phyloP scores from a whole-genome alignment of 92 coral and sea anemone genomes.

The Bergia puertoricense region DNA sequence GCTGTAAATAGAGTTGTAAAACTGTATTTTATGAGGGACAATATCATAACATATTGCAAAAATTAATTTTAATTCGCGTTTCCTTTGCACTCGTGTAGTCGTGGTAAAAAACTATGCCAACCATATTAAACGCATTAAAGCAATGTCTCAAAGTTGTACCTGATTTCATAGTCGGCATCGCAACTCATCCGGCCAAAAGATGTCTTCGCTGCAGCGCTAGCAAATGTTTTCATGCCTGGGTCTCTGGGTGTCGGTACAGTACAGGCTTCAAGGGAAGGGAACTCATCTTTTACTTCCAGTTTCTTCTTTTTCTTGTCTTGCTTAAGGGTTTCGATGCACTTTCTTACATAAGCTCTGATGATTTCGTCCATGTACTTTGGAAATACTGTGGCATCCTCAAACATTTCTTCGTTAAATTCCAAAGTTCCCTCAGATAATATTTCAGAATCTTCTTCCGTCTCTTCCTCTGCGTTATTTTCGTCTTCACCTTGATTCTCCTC shows the following conservation, averaged over 20 bases:
- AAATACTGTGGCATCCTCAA: slow-evolving; percentile 62
- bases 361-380: slow-evolving; percentile 67
- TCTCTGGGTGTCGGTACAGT: slow-evolving; percentile 21
- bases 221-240: not conserved
- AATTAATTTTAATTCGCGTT: not conserved
- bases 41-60: not conserved
- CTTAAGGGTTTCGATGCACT: slow-evolving; percentile 47
- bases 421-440: not conserved
- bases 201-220: not conserved
- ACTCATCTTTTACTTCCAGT: slow-evolving; percentile 48
- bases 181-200: not conserved
- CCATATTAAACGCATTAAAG: not conserved
- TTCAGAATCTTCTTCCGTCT: not conserved
- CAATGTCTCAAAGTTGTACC: not conserved
- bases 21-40: too few relatives aligned
- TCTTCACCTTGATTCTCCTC: not conserved
- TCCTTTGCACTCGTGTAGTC: not conserved
- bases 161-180: slow-evolving; percentile 25
- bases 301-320: slow-evolving; percentile 6
- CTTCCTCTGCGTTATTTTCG: not conserved
- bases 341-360: slow-evolving; percentile 56
- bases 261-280: slow-evolving; percentile 46
- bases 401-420: slow-evolving; percentile 50
- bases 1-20: too few relatives aligned
- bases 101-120: not conserved